A percentile compares a stretch with the other conserved stretches of the same genome.
These are phyloP conservation scores for Semicossyphus pulcher DNA, from an alignment of 2,113 vertebrate genomes.

Conservation along the genomic window DNA sequence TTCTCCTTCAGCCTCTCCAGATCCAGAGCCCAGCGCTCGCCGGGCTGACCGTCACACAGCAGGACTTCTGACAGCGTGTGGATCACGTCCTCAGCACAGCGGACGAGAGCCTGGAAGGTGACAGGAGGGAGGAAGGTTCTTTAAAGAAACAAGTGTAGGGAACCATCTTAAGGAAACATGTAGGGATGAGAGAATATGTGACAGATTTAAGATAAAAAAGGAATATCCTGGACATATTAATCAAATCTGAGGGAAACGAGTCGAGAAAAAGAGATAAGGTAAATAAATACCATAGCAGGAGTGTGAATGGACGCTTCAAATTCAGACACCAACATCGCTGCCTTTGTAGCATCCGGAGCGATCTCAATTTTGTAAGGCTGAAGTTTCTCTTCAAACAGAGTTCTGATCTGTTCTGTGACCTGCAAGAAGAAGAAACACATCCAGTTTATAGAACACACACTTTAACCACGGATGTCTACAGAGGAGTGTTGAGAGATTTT, in stretches of 20 bases:
- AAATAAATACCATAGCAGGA: conserved; percentile 77
- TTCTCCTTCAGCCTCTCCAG: conserved; percentile 70
- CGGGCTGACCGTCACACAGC: conserved; percentile 4
- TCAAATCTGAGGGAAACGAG: too few species aligned
- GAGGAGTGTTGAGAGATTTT: not conserved
- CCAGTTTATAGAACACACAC: not conserved
- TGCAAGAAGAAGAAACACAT: conserved; percentile 40
- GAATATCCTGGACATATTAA: not conserved
- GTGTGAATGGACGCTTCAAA: conserved; percentile 72
- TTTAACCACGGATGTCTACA: not conserved
- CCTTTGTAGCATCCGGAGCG: conserved; percentile 55
- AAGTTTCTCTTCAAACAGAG: conserved; percentile 70
- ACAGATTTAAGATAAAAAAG: not conserved
- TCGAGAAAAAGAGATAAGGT: not conserved
- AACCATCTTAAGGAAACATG: not conserved
- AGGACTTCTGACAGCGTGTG: conserved; percentile 52
- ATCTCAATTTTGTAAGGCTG: conserved; percentile 70
- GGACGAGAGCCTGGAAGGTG: conserved; percentile 69
- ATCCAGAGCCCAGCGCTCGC: conserved; percentile 64
- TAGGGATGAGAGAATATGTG: not conserved
- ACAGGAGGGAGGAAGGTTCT: not conserved
- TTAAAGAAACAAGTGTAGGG: not conserved
- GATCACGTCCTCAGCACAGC: conserved; percentile 73
- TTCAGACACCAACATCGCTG: conserved; percentile 52
- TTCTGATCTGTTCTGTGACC: conserved; percentile 74